phyloP scores from a whole-genome alignment of 2,888 invertebrate species.

The Spicauda simplicius region DNA sequence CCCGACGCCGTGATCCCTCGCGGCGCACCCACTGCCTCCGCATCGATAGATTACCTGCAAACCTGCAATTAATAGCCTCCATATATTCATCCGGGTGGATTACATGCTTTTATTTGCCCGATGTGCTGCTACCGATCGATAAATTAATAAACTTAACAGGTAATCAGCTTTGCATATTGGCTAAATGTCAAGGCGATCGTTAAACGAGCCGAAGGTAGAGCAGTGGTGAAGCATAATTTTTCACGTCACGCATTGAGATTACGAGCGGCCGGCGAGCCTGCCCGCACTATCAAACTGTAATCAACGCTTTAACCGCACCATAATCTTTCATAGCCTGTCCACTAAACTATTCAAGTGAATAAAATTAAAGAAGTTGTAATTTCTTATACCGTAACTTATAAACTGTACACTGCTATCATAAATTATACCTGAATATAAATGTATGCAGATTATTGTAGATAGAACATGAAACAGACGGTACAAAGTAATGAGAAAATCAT shows the following conservation, averaged over 20 bases:
- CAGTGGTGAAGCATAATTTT: slow-evolving; percentile 17
- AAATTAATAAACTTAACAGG: slow-evolving; percentile 52
- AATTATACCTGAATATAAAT: too few species aligned
- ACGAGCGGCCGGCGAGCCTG: slow-evolving; percentile 14
- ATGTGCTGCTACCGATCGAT: slow-evolving; percentile 55
- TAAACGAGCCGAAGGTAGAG: slow-evolving; percentile 22
- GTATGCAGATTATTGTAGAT: too few species aligned
- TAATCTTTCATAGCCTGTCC: background rate
- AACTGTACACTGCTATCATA: too few species aligned
- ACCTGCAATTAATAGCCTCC: slow-evolving; percentile 82
- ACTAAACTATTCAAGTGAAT: background rate
- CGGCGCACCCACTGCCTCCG: slow-evolving; percentile 60
- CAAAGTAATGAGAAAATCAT: background rate
- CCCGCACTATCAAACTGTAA: slow-evolving; percentile 21
- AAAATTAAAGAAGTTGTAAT: too few species aligned
- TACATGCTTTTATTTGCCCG: slow-evolving; percentile 72
- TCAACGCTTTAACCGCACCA: slow-evolving; percentile 6
- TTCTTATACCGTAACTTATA: too few species aligned
- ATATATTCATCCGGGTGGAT: slow-evolving; percentile 75
- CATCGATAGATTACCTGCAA: slow-evolving; percentile 79
- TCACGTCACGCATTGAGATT: slow-evolving; percentile 28
- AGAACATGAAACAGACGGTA: background rate
- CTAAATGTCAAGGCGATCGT: slow-evolving; percentile 37
- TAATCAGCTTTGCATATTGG: slow-evolving; percentile 41
- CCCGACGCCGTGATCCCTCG: background rate